Percentiles rank a stretch among this genome's conserved stretches.
Conservation (phyloP, 2,888 invertebrate species). For the Dioctria rufipes region DNA sequence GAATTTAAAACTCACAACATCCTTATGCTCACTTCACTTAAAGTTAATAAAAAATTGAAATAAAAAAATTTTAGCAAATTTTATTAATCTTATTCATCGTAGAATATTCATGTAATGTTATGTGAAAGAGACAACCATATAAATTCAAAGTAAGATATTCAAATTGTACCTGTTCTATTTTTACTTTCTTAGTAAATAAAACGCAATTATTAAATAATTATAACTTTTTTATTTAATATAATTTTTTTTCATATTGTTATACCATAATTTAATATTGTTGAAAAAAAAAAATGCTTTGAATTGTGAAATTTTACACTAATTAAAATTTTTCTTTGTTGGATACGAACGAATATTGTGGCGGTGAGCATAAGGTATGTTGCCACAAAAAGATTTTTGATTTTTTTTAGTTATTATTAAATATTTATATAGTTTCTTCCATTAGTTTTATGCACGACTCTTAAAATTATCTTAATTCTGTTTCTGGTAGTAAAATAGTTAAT, state of each 20-base stretch:
- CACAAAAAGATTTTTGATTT: slow-evolving; percentile 1
- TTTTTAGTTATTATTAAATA: too few species aligned
- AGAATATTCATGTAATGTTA: slow-evolving; percentile 4
- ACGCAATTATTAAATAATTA: neutral
- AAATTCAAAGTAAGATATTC: slow-evolving; percentile 13
- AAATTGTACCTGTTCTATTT: slow-evolving; percentile 15
- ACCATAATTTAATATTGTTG: too few species aligned
- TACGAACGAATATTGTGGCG: slow-evolving; percentile 13
- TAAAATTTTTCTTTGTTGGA: neutral
- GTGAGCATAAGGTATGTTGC: slow-evolving; percentile 71
- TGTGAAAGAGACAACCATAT: neutral
- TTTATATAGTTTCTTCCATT: too few species aligned
- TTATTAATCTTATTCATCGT: too few species aligned
- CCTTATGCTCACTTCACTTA: slow-evolving; percentile 56
- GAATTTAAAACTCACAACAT: neutral
- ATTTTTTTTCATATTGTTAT: slow-evolving; percentile 13
- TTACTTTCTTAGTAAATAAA: slow-evolving; percentile 29
- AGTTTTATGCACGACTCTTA: too few species aligned
- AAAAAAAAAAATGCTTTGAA: too few species aligned
- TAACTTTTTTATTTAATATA: slow-evolving; percentile 18
- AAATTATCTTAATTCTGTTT: too few species aligned
- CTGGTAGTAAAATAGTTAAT: too few species aligned
- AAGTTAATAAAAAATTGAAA: slow-evolving; percentile 3
- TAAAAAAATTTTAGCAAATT: slow-evolving; percentile 10
- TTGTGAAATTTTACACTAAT: slow-evolving; percentile 5